These are phyloP conservation scores for Folsomia manolachei DNA, from an alignment of 2,888 invertebrate genomes.

Conservation along the genomic window DNA sequence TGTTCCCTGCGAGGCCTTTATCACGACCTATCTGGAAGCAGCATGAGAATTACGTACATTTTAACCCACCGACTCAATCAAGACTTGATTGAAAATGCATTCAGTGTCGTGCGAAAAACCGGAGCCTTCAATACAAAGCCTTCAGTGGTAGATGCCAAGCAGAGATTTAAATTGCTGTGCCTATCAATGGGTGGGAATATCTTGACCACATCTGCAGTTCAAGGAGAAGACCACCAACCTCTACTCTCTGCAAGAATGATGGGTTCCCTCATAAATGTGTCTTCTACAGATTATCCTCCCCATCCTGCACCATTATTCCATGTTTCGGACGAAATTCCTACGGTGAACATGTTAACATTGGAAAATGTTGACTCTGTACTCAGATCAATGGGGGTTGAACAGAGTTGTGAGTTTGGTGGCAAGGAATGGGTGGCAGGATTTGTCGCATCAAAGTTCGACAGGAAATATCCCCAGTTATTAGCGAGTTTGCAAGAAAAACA, in stretches of 20 bases:
- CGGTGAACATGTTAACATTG: not conserved
- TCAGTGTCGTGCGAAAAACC: not conserved
- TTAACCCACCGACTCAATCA: conserved; percentile 7
- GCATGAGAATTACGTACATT: not conserved
- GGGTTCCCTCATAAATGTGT: not conserved
- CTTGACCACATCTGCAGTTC: not conserved
- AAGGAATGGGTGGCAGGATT: conserved; percentile 1
- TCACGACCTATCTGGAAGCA: not conserved
- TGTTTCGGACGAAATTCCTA: no score
- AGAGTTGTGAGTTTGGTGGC: not conserved
- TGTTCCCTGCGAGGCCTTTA: not conserved
- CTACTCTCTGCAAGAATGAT: not conserved
- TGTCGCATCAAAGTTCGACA: conserved; percentile 1
- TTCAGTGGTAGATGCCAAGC: not conserved
- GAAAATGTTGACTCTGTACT: not conserved
- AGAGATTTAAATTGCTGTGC: not conserved
- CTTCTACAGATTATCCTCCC: no score
- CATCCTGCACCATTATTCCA: no score
- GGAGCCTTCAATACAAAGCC: not conserved
- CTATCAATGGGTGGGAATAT: not conserved
- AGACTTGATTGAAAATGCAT: conserved; percentile 1
- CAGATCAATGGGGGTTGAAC: not conserved
- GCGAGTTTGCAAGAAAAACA: not conserved
- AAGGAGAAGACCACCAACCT: not conserved
- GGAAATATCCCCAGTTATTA: not conserved